Base-by-base conservation (phyloP, 2,888 invertebrate species). In the Napeogenes inachia region DNA sequence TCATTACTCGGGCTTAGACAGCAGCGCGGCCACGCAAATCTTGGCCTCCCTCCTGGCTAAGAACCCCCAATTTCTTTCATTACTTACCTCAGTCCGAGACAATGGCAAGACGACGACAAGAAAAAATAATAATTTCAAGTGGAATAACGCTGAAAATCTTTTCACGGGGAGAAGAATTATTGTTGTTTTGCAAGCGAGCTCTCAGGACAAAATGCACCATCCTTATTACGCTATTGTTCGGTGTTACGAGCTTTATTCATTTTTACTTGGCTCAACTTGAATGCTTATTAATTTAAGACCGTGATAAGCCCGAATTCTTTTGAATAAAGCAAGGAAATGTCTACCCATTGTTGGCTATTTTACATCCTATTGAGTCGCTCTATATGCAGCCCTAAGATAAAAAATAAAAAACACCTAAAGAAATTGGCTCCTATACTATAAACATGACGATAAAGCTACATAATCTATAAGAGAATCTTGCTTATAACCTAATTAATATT, bases 71-170 rank as follows among this genome's bases (percentile, higher is more conserved):
- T 89, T 90, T 87, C 87, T 88, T 86, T 89, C 89, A 90, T 89
- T 89, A 88, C 90, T 89, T 89, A 90, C 90, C 87, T 89, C 83
- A 82, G 76, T 78, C 82, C 85, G 88, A 89, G 91, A 91, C 91
- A 91, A 91, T 91, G 80, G 89, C 82, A 89, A 88, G 89, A 90
- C 84, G 84, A 87, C 81, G 85, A 85, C 85, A 85, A 84, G 87
- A 88, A 89, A 88, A 85, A 88, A 80, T 87, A 89, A 89, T 89
- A 90, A 90, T 89, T 88, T 90, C 89, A 90, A 90, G 90, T 90
- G 89, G 90, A 89, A 88, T 88, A 89, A 87, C 86, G 88, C 89
- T 89, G 89, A 88, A 89, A 89, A 89, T 89, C 90, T 89, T 90
- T 90, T 90, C 89, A 90, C 81, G 81, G 85, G 82, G 87, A 87